These are phyloP conservation scores for Mohoua ochrocephala DNA, from an alignment of 2,113 vertebrate species.

Conservation along the genomic window DNA sequence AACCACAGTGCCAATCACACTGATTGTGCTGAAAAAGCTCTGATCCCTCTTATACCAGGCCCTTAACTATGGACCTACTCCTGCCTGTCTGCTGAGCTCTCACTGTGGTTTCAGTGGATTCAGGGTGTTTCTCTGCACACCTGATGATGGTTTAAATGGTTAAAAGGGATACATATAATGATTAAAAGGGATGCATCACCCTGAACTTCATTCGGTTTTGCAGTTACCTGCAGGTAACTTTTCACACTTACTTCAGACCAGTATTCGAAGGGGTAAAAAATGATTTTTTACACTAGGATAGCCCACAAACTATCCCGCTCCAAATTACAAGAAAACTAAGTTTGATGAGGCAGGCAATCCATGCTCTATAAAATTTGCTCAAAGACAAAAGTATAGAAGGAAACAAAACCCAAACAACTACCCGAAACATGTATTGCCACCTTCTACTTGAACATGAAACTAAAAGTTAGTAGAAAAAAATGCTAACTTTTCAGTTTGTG, in stretches of 20 bases:
- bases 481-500: not conserved
- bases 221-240: not conserved
- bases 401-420: not conserved
- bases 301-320: not conserved
- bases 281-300: not conserved
- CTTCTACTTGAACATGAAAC: not conserved
- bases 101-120: accelerated
- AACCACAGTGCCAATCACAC: not conserved
- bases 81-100: not conserved
- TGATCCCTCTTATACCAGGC: not conserved
- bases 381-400: not conserved
- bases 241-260: not conserved
- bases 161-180: not conserved
- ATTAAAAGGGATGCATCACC: not conserved
- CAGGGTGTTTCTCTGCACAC: not conserved
- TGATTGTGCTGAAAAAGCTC: not conserved
- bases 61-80: not conserved
- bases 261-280: not conserved
- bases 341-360: not conserved
- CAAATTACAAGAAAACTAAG: not conserved
- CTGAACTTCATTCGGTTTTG: not conserved
- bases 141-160: not conserved
- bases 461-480: not conserved
- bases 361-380: not conserved
- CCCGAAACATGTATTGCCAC: accelerated